Base-by-base conservation (phyloP, 1,140 invertebrate genomes). In the Megalopta genalis region DNA sequence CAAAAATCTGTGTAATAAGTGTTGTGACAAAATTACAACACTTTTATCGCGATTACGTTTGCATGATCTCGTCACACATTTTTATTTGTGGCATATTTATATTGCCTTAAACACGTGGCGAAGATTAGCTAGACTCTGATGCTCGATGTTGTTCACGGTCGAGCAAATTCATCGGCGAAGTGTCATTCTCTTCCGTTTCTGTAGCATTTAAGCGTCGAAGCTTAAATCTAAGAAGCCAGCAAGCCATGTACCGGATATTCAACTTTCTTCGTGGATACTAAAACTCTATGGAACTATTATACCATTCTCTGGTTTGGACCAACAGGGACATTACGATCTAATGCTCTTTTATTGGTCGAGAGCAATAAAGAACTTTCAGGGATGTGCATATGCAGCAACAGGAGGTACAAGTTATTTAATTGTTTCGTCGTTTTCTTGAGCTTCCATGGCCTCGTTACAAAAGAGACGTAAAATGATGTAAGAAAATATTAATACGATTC, bases 161-260 rank as follows among this genome's bases (percentile, higher is more conserved):
- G 54, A 39, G 42, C n/a, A 64, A 52, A 2, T 21, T 52, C 18
- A 52, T 52, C 54, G 39, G 59, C 54, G 21, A 23, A 18, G 60
- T 37, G 60, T 70, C 57, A 14, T 62, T 49, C n/a, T 18, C 18
- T 23, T 16, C 21, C 23, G 65, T 66, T 75, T 70, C 62, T 65
- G 62, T 18, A 71, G 82, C 60, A 59, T 77, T 84, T 85, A 81
- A 85, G 84, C 84, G 67, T 86, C 42, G 42, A 86, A 86, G 86
- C 86, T 87, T 76, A 84, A 82, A 74, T 87, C 86, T 86, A 87
- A 73, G 62, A 87, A 87, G 86, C 86, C 75, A 82, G 77, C 78
- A 86, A 87, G 86, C 86, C 73, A 84, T 73, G 83, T 80, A 76
- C 60, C 79, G 42, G 73, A 59, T 57, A 39, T 73, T 74, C 23